Evolutionary conservation across 2,888 invertebrate species (phyloP), one percentile per base, ranked within the genome.

Genomic region (Lasioglossum calceatum): DNA sequence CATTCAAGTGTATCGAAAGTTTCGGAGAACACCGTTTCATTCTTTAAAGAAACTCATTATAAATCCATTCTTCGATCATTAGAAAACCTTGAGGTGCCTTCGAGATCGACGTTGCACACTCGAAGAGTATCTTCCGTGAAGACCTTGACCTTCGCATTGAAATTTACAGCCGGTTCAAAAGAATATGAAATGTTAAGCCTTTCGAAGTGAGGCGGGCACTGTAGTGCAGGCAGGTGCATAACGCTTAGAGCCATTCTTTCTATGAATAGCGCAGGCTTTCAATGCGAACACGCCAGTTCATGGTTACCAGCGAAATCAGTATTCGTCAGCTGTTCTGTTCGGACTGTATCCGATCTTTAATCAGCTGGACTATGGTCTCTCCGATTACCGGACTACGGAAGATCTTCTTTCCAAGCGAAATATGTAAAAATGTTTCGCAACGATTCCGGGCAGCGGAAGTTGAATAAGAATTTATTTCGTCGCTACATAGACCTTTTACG

Each of bases 201-300:
- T 85, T 79, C 4, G 79, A 79, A 77, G 79, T 67, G 79, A 42
- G 73, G 70, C 42, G 44, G 12, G 12, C 44, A 16, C 54, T 39
- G 32, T 50, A n/a, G 23, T 32, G 64, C 42, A 71, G 50, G 79
- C 79, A 44, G 19, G 19, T 50, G 19, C 74, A 64, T 67, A 79
- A 54, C 50, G 70, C 77, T 70, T 75, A 61, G 72, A 61, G 67
- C 44, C 71, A 32, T 77, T 73, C 71, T 73, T 74, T 84, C 75
- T 74, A 23, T 86, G 87, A 87, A 87, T 85, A 87, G 79, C n/a
- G 39, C n/a, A 44, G 76, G 42, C 73, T 73, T 61, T 87, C 73
- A 79, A 85, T 77, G 76, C 79, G 74, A 36, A 79, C 5, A 61
- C 74, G 16, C 58, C 61, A 39, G 81, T 77, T 87, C 87, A 79